phyloP scores from a whole-genome alignment of 92 coral and sea anemone genomes.

The Epizoanthus scotinus region DNA sequence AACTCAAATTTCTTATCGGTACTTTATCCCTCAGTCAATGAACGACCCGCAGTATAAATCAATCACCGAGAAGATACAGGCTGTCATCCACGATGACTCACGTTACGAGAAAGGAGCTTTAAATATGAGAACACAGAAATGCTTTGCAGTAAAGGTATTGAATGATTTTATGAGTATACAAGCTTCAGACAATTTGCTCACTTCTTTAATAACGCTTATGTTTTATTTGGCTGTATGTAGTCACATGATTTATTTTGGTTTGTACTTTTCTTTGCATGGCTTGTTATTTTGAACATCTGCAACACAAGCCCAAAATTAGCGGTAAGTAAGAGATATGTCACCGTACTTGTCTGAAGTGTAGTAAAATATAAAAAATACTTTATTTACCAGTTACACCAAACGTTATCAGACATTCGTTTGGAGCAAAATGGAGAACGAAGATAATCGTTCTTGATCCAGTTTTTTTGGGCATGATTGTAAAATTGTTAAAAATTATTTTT shows the following conservation, averaged over 20 bases:
- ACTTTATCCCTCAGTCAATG: conserved; percentile 61
- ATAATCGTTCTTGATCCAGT: no score
- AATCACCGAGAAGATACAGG: conserved; percentile 85
- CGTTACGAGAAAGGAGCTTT: conserved; percentile 97
- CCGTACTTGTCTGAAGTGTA: not conserved
- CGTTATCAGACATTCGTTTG: no score
- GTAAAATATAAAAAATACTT: not conserved
- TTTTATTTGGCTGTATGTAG: no score
- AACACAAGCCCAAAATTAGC: conserved; percentile 76
- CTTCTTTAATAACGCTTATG: no score
- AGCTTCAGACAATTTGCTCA: no score
- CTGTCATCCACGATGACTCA: conserved; percentile 95
- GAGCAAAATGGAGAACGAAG: no score
- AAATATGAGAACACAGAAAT: conserved; percentile 97
- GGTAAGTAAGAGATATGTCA: conserved; percentile 52
- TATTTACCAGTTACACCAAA: not conserved
- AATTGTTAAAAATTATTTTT: no score
- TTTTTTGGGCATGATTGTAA: no score
- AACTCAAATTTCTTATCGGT: no score
- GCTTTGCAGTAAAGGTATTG: conserved; percentile 96
- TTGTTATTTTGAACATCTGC: conserved; percentile 8
- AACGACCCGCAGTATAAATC: conserved; percentile 82
- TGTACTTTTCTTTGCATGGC: not conserved
- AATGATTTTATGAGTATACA: no score
- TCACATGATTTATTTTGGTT: no score